Evolutionary conservation across 2,888 invertebrate species (phyloP).

Genomic region (Oeneis ivallda): DNA sequence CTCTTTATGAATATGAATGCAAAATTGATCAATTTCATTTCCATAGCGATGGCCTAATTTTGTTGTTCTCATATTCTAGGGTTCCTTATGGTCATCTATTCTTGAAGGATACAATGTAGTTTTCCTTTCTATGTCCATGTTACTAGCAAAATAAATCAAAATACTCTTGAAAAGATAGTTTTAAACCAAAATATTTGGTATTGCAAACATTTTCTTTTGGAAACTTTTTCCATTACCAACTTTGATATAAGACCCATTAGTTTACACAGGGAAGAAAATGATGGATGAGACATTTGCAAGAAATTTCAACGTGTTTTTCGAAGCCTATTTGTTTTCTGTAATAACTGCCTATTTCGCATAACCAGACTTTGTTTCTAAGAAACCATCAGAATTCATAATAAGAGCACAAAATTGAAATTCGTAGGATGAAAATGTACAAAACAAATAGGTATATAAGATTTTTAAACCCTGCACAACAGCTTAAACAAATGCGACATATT

Average conservation of each 20-base stretch:
- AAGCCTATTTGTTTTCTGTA: constrained; percentile 6
- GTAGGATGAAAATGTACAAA: neutral
- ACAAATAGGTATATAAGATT: neutral
- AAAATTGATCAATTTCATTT: too few species aligned
- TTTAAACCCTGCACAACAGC: neutral
- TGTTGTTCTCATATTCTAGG: too few species aligned
- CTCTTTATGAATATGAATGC: too few species aligned
- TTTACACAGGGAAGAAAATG: constrained; percentile 7
- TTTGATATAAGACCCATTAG: constrained; percentile 8
- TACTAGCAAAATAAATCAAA: too few species aligned
- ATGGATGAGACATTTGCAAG: constrained; percentile 17
- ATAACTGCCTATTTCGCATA: neutral
- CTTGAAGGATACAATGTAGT: too few species aligned
- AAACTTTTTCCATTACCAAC: constrained; percentile 17
- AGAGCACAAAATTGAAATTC: neutral
- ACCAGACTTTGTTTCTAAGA: neutral
- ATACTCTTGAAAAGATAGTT: neutral
- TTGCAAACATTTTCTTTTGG: constrained; percentile 14
- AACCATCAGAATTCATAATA: constrained; percentile 6
- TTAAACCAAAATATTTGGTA: neutral
- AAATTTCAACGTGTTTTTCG: neutral
- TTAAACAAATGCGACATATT: too few species aligned
- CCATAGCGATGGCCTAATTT: too few species aligned
- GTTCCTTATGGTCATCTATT: too few species aligned
- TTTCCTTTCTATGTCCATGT: too few species aligned